Conservation (phyloP, 1,140 invertebrate species). For the Cotesia glomerata region DNA sequence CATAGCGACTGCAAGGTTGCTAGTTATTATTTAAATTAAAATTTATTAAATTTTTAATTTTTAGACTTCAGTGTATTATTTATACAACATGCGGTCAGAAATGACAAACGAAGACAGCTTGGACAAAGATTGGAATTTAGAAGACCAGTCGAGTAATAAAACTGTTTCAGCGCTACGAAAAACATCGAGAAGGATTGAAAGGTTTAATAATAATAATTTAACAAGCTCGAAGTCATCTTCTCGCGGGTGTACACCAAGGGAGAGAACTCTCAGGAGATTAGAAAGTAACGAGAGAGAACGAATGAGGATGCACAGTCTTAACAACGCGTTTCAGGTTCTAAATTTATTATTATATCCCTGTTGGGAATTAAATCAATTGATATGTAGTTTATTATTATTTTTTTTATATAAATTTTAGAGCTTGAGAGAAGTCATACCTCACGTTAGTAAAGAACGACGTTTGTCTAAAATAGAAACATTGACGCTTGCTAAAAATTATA, state of each 20-base stretch:
- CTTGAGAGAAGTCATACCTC: slow-evolving; percentile 89
- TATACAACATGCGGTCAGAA: slow-evolving; percentile 44
- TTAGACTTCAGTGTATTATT: background rate
- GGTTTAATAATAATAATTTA: slow-evolving; percentile 31
- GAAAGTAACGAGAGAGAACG: slow-evolving; percentile 92
- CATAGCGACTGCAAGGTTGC: too few species aligned
- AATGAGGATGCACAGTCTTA: slow-evolving; percentile 91
- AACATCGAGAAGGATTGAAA: slow-evolving; percentile 34
- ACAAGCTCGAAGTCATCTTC: slow-evolving; percentile 39
- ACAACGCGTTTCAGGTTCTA: slow-evolving; percentile 86
- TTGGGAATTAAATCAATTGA: background rate
- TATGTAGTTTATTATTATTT: background rate
- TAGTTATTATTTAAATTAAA: too few species aligned
- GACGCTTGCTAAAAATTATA: slow-evolving; percentile 91
- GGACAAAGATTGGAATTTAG: slow-evolving; percentile 41
- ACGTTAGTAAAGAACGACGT: slow-evolving; percentile 84
- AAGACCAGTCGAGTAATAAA: slow-evolving; percentile 31
- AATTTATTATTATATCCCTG: slow-evolving; percentile 24
- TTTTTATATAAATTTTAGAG: slow-evolving; percentile 67
- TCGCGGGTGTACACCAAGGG: slow-evolving; percentile 59
- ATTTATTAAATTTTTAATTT: background rate
- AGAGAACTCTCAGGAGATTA: slow-evolving; percentile 82
- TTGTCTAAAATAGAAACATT: slow-evolving; percentile 91
- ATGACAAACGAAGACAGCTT: slow-evolving; percentile 41
- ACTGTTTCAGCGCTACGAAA: slow-evolving; percentile 9